Percentiles rank a stretch among this genome's conserved stretches.
These are phyloP conservation scores for Masnerella sp. DNA, from an alignment of 2,888 invertebrate genomes.

Conservation along the genomic window DNA sequence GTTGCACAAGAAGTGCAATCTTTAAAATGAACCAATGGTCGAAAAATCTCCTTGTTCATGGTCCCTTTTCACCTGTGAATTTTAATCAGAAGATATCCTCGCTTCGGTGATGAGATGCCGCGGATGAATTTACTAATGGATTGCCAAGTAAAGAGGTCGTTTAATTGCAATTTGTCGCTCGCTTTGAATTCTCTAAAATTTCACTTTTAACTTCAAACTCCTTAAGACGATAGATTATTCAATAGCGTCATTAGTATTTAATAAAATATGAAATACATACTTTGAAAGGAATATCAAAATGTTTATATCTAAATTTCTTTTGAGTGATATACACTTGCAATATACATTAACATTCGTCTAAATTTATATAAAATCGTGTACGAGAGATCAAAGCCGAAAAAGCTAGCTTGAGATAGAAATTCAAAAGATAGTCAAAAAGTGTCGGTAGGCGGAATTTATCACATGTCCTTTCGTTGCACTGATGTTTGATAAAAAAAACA, in stretches of 20 bases:
- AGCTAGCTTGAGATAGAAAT: no score
- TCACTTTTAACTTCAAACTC: constrained; percentile 45
- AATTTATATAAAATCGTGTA: no score
- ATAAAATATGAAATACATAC: constrained; percentile 37
- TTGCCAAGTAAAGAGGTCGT: constrained; percentile 67
- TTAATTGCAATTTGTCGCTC: constrained; percentile 71
- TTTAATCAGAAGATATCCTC: constrained; percentile 71
- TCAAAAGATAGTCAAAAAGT: no score
- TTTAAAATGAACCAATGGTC: constrained; percentile 52
- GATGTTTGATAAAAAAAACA: no score
- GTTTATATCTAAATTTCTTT: no score
- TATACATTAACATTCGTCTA: no score
- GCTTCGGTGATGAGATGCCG: constrained; percentile 56
- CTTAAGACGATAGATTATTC: constrained; percentile 29
- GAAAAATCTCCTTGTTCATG: constrained; percentile 57
- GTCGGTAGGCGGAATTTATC: no score
- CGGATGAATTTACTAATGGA: constrained; percentile 68
- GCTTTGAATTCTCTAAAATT: constrained; percentile 61
- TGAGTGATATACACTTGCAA: no score
- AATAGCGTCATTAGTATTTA: constrained; percentile 53
- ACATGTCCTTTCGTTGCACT: no score
- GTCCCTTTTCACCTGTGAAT: constrained; percentile 63
- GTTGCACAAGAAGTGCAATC: constrained; percentile 49
- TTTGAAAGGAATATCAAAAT: no score
- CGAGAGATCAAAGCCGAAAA: no score